phyloP scores from a whole-genome alignment of 2,797 vertebrate genomes.

The Rousettus madagascariensis region DNA sequence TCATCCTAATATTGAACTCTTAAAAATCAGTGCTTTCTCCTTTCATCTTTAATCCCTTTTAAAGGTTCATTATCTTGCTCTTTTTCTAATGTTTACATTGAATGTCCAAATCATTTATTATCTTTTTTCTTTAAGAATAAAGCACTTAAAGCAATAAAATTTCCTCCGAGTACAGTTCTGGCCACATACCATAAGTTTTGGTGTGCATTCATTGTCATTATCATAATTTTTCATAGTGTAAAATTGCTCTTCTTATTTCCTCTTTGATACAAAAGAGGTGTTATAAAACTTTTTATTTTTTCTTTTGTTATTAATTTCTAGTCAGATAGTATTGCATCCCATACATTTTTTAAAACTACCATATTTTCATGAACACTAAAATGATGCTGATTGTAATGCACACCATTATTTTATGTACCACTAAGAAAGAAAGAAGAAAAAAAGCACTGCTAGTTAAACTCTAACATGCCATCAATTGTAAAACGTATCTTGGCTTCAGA shows the following conservation, averaged over 20 bases:
- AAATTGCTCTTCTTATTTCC: slow-evolving; percentile 66
- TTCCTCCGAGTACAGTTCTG: slow-evolving; percentile 28
- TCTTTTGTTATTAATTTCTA: slow-evolving; percentile 57
- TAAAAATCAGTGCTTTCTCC: slow-evolving; percentile 28
- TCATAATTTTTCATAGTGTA: slow-evolving; percentile 47
- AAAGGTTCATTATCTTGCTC: slow-evolving; percentile 20
- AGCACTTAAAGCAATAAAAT: slow-evolving; percentile 21
- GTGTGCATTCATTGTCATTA: slow-evolving; percentile 27
- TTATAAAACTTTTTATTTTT: slow-evolving; percentile 29
- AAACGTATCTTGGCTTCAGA: slow-evolving; percentile 41
- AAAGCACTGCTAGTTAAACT: neutral
- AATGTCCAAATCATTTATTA: slow-evolving; percentile 36
- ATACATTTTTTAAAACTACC: neutral
- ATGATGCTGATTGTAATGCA: neutral
- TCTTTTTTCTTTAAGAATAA: slow-evolving; percentile 41
- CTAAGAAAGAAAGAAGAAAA: neutral
- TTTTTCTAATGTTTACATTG: slow-evolving; percentile 45
- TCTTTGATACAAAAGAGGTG: slow-evolving; percentile 5
- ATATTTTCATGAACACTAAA: slow-evolving; percentile 17
- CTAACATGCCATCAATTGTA: neutral
- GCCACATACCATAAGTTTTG: slow-evolving; percentile 32
- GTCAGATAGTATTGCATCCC: slow-evolving; percentile 15
- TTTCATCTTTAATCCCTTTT: slow-evolving; percentile 20
- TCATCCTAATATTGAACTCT: neutral
- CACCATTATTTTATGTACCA: slow-evolving; percentile 15